A percentile compares a stretch with the other conserved stretches of the same genome.
Evolutionary conservation across 2,797 vertebrate species (phyloP).

Genomic region (Acanthornis magna): DNA sequence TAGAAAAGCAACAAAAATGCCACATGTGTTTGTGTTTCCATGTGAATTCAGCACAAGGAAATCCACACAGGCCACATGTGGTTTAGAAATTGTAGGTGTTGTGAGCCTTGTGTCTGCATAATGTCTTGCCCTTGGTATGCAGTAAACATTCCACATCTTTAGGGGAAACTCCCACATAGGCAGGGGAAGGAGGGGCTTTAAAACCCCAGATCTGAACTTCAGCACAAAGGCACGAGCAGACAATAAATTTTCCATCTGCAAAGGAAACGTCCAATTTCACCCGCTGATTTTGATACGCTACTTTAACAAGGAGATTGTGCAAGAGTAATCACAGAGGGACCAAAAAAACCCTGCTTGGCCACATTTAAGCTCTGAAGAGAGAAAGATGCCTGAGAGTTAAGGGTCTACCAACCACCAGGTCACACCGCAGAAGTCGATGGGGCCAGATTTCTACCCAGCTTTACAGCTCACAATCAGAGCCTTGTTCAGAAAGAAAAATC

Average conservation of each 20-base stretch:
- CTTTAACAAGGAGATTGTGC: not conserved
- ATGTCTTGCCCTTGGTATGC: constrained; percentile 59
- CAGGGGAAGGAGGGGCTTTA: constrained; percentile 34
- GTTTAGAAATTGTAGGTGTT: constrained; percentile 72
- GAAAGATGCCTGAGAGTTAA: not conserved
- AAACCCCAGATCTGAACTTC: constrained; percentile 18
- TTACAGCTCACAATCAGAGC: not conserved
- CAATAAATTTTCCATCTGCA: constrained; percentile 34
- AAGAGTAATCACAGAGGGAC: not conserved
- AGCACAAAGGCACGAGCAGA: not conserved
- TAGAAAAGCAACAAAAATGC: constrained; percentile 66
- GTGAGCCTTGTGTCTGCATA: constrained; percentile 41
- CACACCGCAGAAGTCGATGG: not conserved
- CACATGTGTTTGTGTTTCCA: constrained; percentile 65
- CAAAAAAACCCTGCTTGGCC: not conserved
- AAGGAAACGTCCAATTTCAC: not conserved
- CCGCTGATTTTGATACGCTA: not conserved
- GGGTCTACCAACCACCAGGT: not conserved
- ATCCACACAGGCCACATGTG: constrained; percentile 57
- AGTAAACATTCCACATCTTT: constrained; percentile 67
- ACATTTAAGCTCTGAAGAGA: not conserved
- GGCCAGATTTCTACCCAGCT: not conserved
- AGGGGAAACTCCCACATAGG: constrained; percentile 58
- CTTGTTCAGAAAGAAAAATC: constrained; percentile 8
- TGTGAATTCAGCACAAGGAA: constrained; percentile 63